phyloP scores from a whole-genome alignment of 2,113 vertebrate genomes.

The Calidris pygmaea region DNA sequence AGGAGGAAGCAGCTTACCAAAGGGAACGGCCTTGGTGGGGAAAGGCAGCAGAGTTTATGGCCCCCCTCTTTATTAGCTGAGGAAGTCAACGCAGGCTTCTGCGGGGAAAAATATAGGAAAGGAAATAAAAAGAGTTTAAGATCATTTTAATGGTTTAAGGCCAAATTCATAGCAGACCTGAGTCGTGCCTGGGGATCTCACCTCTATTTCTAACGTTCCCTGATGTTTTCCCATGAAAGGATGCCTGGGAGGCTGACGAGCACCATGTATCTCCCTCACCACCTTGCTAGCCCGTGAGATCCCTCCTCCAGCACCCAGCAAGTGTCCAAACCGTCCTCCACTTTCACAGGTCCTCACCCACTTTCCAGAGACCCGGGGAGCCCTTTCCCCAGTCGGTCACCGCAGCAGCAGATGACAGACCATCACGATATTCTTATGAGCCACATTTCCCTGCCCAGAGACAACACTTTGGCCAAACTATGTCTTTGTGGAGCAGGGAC shows the following conservation, averaged over 20 bases:
- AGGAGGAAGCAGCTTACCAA: constrained; percentile 22
- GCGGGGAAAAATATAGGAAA: not conserved
- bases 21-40: constrained; percentile 23
- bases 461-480: not conserved
- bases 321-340: not conserved
- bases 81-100: not conserved
- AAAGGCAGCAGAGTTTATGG: constrained; percentile 40
- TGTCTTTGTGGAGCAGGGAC: not conserved
- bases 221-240: not conserved
- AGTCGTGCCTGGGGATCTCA: not conserved
- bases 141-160: constrained; percentile 32
- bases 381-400: not conserved
- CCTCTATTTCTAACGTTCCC: not conserved
- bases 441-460: not conserved
- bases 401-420: not conserved
- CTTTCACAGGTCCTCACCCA: not conserved
- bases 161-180: not conserved
- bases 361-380: not conserved
- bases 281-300: not conserved
- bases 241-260: not conserved
- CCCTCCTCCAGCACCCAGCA: not conserved
- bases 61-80: constrained; percentile 27
- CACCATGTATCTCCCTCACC: not conserved
- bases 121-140: constrained; percentile 54
- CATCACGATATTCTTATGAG: not conserved